Conservation (phyloP, 2,797 vertebrate species). For the Orestias chungarensis region DNA sequence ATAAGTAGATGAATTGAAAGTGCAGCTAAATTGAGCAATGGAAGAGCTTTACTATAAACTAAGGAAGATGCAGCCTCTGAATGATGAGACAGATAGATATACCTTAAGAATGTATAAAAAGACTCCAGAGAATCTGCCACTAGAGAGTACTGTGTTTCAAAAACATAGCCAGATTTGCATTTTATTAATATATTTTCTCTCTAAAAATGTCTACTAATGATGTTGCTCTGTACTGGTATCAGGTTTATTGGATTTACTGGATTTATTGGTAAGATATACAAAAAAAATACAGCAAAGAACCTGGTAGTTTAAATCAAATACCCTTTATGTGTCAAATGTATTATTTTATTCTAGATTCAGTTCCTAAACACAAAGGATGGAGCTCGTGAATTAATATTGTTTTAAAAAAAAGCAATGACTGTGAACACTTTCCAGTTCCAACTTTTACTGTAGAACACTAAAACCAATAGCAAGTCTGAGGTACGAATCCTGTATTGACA, state of each 20-base stretch:
- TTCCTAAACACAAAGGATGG: too few species aligned
- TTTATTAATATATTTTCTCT: background rate
- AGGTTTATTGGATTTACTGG: background rate
- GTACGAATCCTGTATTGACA: too few species aligned
- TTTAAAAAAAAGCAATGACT: too few species aligned
- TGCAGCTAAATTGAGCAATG: slow-evolving; percentile 28
- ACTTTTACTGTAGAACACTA: too few species aligned
- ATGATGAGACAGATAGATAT: slow-evolving; percentile 32
- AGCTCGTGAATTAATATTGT: too few species aligned
- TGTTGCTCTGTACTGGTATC: background rate
- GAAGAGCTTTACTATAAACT: slow-evolving; percentile 26
- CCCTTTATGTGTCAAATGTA: background rate
- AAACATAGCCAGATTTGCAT: background rate
- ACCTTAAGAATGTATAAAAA: slow-evolving; percentile 15
- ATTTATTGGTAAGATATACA: too few species aligned
- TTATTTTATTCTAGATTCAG: too few species aligned
- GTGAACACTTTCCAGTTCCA: too few species aligned
- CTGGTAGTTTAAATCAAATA: background rate
- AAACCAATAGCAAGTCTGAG: too few species aligned
- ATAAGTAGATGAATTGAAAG: slow-evolving; percentile 36
- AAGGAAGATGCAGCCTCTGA: slow-evolving; percentile 31
- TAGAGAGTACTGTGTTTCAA: background rate
- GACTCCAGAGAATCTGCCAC: background rate
- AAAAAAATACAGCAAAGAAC: too few species aligned
- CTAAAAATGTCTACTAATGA: background rate